phyloP scores from a whole-genome alignment of 2,888 invertebrate species.

The Phyllotreta striolata region DNA sequence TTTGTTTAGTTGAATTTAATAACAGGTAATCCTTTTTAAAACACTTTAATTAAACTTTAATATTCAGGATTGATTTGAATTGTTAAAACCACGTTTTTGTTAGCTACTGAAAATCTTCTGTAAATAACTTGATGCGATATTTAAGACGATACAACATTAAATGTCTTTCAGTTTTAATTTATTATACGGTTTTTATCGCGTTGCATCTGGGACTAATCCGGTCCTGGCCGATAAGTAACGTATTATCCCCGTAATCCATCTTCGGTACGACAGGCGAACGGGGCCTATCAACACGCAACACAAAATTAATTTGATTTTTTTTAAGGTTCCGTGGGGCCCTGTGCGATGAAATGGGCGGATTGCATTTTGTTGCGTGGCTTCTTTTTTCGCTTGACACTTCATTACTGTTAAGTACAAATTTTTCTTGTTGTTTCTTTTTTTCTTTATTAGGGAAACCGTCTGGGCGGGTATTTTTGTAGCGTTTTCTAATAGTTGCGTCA shows the following conservation, averaged over 20 bases:
- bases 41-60: no score
- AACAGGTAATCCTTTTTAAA: no score
- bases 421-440: slow-evolving; percentile 5
- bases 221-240: slow-evolving; percentile 43
- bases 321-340: slow-evolving; percentile 29
- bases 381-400: slow-evolving; percentile 30
- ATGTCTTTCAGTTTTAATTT: not conserved
- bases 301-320: slow-evolving; percentile 37
- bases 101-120: no score
- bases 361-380: slow-evolving; percentile 29
- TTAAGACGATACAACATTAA: no score
- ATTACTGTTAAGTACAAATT: slow-evolving; percentile 21
- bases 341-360: slow-evolving; percentile 28
- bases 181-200: not conserved
- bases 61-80: no score
- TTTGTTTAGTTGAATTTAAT: no score
- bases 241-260: slow-evolving; percentile 48
- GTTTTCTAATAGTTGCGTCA: no score
- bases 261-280: slow-evolving; percentile 46
- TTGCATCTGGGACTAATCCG: not conserved
- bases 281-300: slow-evolving; percentile 49
- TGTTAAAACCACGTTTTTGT: no score
- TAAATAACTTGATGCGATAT: no score
- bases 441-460: slow-evolving; percentile 5
- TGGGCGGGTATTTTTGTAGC: not conserved